phyloP scores from a whole-genome alignment of 1,140 invertebrate species.

The Xylocopa sonorina region DNA sequence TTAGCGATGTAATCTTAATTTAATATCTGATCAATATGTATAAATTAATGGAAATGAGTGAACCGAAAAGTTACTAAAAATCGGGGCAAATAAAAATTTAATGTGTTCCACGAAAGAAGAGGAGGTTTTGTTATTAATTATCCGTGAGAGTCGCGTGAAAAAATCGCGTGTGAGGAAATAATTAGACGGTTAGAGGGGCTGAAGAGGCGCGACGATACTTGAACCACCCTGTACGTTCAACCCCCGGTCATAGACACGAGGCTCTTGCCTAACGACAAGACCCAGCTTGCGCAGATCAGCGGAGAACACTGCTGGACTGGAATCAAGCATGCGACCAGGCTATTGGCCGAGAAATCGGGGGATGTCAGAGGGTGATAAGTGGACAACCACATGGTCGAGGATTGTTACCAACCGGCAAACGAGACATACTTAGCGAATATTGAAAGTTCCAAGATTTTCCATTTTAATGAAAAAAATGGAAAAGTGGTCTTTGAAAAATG shows the following conservation, averaged over 20 bases:
- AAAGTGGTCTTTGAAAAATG: no score
- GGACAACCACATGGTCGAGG: neutral
- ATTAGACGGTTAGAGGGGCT: neutral
- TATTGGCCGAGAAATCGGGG: neutral
- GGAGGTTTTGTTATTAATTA: neutral
- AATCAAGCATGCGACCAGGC: conserved; percentile 36
- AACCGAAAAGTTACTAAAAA: no score
- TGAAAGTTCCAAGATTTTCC: no score
- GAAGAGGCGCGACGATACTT: neutral
- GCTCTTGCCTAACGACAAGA: conserved; percentile 32
- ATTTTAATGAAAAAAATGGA: no score
- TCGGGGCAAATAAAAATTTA: no score
- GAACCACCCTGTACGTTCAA: conserved; percentile 38
- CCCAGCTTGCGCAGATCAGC: conserved; percentile 39
- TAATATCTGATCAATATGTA: no score
- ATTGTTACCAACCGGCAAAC: no score
- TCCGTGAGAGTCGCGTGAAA: neutral
- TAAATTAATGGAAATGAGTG: no score
- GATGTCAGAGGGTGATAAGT: neutral
- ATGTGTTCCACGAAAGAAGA: no score
- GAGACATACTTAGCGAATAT: no score
- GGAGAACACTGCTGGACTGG: neutral
- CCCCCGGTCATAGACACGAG: conserved; percentile 36
- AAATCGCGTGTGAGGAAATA: conserved; percentile 14
- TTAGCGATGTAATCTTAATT: no score